Conservation (phyloP, 2,113 vertebrate genomes). For the Engystomops pustulosus region DNA sequence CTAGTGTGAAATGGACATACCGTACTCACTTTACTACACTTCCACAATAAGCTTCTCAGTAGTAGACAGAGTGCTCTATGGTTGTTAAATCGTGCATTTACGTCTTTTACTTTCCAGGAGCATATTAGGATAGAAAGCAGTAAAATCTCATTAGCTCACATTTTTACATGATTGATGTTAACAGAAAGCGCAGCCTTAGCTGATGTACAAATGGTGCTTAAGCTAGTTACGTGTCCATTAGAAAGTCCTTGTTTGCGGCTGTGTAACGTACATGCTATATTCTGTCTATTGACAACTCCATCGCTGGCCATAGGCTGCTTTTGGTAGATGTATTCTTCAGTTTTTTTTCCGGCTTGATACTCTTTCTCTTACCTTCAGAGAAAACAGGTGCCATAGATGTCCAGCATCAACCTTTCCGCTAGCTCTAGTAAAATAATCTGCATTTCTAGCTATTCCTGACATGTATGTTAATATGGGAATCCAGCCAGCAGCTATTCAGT, state of each 20-base stretch:
- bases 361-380: background rate
- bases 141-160: background rate
- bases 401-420: background rate
- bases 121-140: background rate
- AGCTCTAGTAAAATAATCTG: background rate
- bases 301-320: background rate
- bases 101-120: background rate
- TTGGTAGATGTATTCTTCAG: background rate
- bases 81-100: background rate
- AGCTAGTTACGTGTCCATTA: background rate
- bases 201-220: background rate
- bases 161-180: background rate
- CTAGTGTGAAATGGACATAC: background rate
- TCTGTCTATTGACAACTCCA: background rate
- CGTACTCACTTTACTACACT: background rate
- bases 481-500: background rate
- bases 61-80: background rate
- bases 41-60: background rate
- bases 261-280: background rate
- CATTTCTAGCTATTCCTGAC: background rate
- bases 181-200: background rate
- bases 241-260: background rate
- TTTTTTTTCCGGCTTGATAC: background rate
- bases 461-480: background rate
- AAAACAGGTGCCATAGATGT: background rate